phyloP scores from a whole-genome alignment of 2,888 invertebrate genomes.

The Orchestes rusci region DNA sequence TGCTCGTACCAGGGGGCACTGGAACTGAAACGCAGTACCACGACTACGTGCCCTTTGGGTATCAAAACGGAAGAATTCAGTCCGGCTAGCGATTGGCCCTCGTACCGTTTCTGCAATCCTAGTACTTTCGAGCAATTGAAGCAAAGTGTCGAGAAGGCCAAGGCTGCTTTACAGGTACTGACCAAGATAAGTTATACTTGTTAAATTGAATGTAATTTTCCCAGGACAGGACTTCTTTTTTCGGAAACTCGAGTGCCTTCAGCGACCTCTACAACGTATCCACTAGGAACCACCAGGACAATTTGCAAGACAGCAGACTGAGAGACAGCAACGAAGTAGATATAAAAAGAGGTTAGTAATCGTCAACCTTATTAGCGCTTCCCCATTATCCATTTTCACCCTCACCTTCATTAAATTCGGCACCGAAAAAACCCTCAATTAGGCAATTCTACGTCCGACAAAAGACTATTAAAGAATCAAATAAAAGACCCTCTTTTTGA shows the following conservation, averaged over 20 bases:
- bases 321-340: slow-evolving; percentile 39
- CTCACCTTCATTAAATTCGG: slow-evolving; percentile 5
- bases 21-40: slow-evolving; percentile 40
- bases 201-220: slow-evolving; percentile 9
- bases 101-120: slow-evolving; percentile 72
- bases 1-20: slow-evolving; percentile 73
- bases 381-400: background rate
- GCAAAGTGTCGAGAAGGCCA: slow-evolving; percentile 85
- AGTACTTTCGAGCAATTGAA: slow-evolving; percentile 85
- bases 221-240: slow-evolving; percentile 60
- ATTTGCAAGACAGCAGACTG: slow-evolving; percentile 33
- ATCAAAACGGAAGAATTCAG: slow-evolving; percentile 45
- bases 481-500: slow-evolving; percentile 11
- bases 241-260: slow-evolving; percentile 67
- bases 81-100: slow-evolving; percentile 58
- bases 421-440: slow-evolving; percentile 18
- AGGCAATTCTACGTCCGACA: slow-evolving; percentile 21
- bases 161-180: slow-evolving; percentile 69
- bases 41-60: slow-evolving; percentile 38
- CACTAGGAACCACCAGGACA: slow-evolving; percentile 33
- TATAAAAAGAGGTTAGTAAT: slow-evolving; percentile 40
- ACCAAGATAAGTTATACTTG: background rate
- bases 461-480: slow-evolving; percentile 20
- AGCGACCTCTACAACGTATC: slow-evolving; percentile 56
- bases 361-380: too few relatives aligned